phyloP scores from a whole-genome alignment of 2,797 vertebrate genomes.

The Alosa sapidissima region DNA sequence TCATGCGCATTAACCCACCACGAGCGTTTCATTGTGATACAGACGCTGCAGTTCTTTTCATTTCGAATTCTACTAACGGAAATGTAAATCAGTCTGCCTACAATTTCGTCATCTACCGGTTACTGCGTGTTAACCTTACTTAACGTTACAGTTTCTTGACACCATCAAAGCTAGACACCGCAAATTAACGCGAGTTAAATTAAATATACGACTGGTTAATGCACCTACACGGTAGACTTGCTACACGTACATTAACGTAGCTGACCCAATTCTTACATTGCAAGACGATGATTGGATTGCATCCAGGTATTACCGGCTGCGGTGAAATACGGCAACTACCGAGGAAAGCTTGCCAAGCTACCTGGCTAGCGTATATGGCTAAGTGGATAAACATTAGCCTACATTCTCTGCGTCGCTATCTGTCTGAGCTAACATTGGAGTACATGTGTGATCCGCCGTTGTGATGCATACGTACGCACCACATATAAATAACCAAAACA shows the following conservation, averaged over 20 bases:
- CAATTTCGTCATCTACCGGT: neutral
- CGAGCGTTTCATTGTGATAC: neutral
- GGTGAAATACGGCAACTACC: neutral
- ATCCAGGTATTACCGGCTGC: neutral
- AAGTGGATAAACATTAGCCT: neutral
- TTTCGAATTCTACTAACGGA: neutral
- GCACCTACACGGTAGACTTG: no score
- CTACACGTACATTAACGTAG: neutral
- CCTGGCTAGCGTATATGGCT: neutral
- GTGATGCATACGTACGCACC: neutral
- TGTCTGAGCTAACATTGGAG: neutral
- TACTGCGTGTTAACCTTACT: neutral
- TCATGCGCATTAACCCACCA: neutral
- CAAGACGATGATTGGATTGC: neutral
- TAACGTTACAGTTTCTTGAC: neutral
- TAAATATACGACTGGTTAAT: neutral
- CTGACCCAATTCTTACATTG: conserved; percentile 13
- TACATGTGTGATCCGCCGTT: neutral
- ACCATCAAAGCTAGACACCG: neutral
- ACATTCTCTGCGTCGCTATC: neutral
- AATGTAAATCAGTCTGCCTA: neutral
- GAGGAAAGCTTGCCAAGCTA: neutral
- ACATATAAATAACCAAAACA: neutral
- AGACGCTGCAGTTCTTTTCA: neutral
- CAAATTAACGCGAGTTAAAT: neutral